These are phyloP conservation scores for Hemaris fuciformis DNA, from an alignment of 2,888 invertebrate species.

Conservation along the genomic window DNA sequence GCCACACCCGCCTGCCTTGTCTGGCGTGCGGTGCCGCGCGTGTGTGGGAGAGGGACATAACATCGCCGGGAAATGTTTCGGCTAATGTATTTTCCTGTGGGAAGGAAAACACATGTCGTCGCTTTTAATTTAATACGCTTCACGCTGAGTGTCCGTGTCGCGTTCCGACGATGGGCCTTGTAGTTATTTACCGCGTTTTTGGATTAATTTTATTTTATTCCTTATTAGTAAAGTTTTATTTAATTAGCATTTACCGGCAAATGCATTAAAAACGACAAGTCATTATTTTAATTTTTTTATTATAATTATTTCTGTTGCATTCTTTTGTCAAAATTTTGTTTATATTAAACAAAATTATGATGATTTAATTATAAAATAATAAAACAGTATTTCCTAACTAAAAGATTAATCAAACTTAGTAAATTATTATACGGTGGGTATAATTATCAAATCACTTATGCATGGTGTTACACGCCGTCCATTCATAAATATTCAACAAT, in stretches of 20 bases:
- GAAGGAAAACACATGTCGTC: conserved; percentile 81
- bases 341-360: too few species aligned
- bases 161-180: conserved; percentile 35
- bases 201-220: conserved; percentile 27
- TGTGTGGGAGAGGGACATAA: conserved; percentile 47
- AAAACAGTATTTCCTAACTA: too few species aligned
- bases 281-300: not conserved
- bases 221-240: conserved; percentile 4
- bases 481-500: conserved; percentile 14
- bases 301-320: not conserved
- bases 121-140: conserved; percentile 80
- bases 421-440: not conserved
- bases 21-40: conserved; percentile 20
- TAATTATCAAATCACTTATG: not conserved
- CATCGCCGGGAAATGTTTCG: conserved; percentile 68
- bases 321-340: not conserved
- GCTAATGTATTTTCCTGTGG: conserved; percentile 81
- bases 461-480: not conserved
- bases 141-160: conserved; percentile 73
- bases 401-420: too few species aligned
- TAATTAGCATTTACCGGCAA: not conserved
- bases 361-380: not conserved
- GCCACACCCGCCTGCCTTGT: conserved; percentile 54
- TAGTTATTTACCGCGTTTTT: conserved; percentile 12
- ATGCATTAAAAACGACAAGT: not conserved